Conservation (phyloP, 2,888 invertebrate species). For the Tetranychus truncatus region DNA sequence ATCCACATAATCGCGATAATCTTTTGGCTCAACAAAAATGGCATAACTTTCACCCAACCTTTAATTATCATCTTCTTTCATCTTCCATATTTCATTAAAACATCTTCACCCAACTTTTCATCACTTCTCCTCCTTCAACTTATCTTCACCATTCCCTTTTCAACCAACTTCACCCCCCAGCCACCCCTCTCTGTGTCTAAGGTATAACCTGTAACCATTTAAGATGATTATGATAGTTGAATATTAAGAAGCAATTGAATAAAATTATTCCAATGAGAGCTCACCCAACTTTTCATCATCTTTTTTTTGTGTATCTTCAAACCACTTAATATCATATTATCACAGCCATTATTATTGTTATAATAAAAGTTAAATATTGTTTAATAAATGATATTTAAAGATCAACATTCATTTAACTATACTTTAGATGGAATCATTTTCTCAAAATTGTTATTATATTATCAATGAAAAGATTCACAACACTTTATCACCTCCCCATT, state of each 20-base stretch:
- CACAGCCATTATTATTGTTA: neutral
- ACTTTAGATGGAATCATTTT: too few species aligned
- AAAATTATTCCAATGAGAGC: neutral
- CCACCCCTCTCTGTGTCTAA: neutral
- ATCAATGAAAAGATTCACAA: too few species aligned
- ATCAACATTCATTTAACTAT: neutral
- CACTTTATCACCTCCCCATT: too few species aligned
- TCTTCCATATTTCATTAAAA: neutral
- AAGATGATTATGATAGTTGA: neutral
- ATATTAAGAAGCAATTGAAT: neutral
- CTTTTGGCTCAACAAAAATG: neutral
- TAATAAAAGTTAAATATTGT: neutral
- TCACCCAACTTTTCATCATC: neutral
- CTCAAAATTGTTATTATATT: too few species aligned
- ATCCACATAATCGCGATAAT: neutral
- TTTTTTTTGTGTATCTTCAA: neutral
- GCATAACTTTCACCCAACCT: neutral
- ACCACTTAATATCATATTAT: neutral
- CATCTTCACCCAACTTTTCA: neutral
- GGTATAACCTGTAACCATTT: neutral
- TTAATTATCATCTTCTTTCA: neutral
- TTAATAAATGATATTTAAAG: neutral
- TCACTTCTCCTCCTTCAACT: neutral
- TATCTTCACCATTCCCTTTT: neutral
- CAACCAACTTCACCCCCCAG: neutral